Percentiles rank a stretch among this genome's conserved stretches.
Conservation (phyloP, 2,797 vertebrate species). For the Chiroxiphia lanceolata region DNA sequence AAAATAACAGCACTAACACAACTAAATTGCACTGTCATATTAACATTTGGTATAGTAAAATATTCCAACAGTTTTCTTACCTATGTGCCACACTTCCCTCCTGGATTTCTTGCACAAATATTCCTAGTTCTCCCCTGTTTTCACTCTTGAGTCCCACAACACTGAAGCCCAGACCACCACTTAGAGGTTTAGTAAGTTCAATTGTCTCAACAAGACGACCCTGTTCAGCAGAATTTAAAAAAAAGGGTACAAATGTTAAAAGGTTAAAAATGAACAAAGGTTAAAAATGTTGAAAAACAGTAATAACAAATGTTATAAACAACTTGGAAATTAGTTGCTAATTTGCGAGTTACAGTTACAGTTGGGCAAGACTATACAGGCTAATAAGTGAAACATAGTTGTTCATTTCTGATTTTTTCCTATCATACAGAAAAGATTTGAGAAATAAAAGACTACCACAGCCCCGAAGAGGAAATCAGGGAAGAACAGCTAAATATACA, state of each 20-base stretch:
- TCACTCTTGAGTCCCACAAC: slow-evolving; percentile 95
- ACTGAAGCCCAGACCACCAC: slow-evolving; percentile 93
- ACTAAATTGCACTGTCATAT: neutral
- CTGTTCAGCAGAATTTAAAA: slow-evolving; percentile 70
- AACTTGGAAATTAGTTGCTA: neutral
- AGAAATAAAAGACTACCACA: neutral
- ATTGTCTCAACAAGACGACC: slow-evolving; percentile 87
- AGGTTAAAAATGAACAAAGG: neutral
- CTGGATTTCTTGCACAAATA: slow-evolving; percentile 98
- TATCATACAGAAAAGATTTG: neutral
- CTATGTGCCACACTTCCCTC: slow-evolving; percentile 91
- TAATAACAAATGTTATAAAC: neutral
- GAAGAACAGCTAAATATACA: neutral
- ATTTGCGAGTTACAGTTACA: neutral
- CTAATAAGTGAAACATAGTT: neutral
- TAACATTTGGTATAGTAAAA: neutral
- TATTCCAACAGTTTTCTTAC: slow-evolving; percentile 68
- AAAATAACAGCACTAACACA: neutral
- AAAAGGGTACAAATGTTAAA: neutral
- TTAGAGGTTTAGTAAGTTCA: slow-evolving; percentile 88
- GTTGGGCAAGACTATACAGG: neutral
- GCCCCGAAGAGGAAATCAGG: neutral
- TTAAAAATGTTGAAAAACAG: neutral
- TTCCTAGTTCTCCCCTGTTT: slow-evolving; percentile 93
- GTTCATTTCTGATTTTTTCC: accelerated